These are phyloP conservation scores for Nesometra sesokonis DNA, from an alignment of 35 echinoderm and acorn worm species.

Conservation along the genomic window DNA sequence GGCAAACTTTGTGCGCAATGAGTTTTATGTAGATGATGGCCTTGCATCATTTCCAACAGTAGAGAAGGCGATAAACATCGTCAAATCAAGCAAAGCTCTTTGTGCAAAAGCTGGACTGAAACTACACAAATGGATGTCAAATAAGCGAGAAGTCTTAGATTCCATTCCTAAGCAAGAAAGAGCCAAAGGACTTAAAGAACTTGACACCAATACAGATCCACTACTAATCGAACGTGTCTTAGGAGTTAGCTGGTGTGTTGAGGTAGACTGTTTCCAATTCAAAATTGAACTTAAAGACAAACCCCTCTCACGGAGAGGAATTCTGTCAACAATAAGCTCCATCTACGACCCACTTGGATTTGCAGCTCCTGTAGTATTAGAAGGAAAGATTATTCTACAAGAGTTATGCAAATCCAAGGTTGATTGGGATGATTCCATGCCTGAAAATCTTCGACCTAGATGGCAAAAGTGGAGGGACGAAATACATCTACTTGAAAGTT, in stretches of 20 bases:
- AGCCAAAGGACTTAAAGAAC: constrained; percentile 25
- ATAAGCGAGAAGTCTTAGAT: neutral
- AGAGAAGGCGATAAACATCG: neutral
- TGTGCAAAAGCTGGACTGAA: neutral
- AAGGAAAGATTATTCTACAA: constrained; percentile 38
- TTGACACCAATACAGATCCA: constrained; percentile 24
- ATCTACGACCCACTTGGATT: constrained; percentile 48
- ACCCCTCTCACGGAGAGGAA: constrained; percentile 26
- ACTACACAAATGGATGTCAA: constrained; percentile 12
- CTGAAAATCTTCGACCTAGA: constrained; percentile 3
- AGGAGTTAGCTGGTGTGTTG: constrained; percentile 29
- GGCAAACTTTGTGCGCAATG: constrained; percentile 22
- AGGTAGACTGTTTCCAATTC: constrained; percentile 41
- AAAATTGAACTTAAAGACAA: neutral
- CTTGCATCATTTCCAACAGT: neutral
- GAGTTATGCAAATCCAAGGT: constrained; percentile 35
- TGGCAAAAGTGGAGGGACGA: constrained; percentile 47
- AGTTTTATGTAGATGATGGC: constrained; percentile 80
- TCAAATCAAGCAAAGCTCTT: neutral
- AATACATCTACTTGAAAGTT: constrained; percentile 13
- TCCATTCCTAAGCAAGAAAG: neutral
- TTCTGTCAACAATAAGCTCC: constrained; percentile 32
- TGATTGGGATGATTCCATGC: constrained; percentile 43
- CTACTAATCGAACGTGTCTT: constrained; percentile 28
- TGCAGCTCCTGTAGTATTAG: constrained; percentile 39